Evolutionary conservation across 2,113 vertebrate species (phyloP).

Genomic region (Holacanthus passer): DNA sequence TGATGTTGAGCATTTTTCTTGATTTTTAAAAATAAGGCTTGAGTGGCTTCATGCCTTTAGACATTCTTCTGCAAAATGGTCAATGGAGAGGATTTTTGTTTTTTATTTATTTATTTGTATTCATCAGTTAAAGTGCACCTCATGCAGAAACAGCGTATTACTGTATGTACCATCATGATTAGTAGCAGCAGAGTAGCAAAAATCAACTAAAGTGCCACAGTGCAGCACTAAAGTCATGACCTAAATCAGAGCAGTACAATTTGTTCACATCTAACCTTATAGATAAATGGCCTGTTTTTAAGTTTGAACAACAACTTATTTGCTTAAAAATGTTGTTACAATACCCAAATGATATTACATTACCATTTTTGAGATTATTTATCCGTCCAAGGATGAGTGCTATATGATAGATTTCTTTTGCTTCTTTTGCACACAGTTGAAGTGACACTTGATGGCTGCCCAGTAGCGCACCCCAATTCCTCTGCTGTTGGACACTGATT

Average conservation of each 20-base stretch:
- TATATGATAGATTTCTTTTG: not conserved
- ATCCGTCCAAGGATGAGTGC: not conserved
- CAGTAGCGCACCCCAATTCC: not conserved
- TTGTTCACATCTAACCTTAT: conserved; percentile 11
- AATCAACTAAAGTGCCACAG: conserved; percentile 5
- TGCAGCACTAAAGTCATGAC: conserved; percentile 20
- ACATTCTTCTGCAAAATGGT: not conserved
- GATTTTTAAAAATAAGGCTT: not conserved
- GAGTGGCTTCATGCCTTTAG: not conserved
- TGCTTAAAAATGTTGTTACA: not conserved
- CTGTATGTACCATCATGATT: conserved; percentile 3
- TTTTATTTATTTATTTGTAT: not conserved
- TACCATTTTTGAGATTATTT: not conserved
- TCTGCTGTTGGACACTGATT: conserved; percentile 47
- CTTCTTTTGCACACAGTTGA: not conserved
- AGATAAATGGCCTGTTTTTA: conserved; percentile 13
- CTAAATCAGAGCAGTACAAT: conserved; percentile 21
- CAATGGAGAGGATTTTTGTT: not conserved
- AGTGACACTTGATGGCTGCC: not conserved
- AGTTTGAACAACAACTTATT: conserved; percentile 2
- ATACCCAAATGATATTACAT: conserved; percentile 1
- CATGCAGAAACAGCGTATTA: not conserved
- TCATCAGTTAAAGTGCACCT: conserved; percentile 16
- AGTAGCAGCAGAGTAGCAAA: conserved; percentile 12
- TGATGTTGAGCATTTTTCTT: conserved; percentile 10